Base-by-base conservation (phyloP, 2,113 vertebrate genomes). In the Castor canadensis region DNA sequence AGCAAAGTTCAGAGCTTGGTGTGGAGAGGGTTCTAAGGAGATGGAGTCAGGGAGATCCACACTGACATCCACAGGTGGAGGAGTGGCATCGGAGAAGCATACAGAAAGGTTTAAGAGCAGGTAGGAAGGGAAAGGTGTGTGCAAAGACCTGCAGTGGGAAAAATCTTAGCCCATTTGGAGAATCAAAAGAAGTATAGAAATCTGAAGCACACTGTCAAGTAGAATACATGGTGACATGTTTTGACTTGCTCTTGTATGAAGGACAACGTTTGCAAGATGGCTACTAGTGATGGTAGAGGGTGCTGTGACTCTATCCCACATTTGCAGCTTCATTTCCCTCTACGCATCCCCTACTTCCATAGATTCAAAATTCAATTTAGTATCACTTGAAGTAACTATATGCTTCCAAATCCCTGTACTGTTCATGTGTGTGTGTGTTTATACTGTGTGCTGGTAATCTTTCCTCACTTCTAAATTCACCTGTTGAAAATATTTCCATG, bases 401-500 rank as follows among this genome's bases (percentile, higher is more conserved):
- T 52, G 43, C n/a, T 49, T 95, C 45, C 38, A 75, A 35, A 54
- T 56, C 11, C 45, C 16, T n/a, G 1, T n/a, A 1, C 2, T 66
- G 75, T 32, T 4, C 49, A 5, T 56, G 71, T 72, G 26, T 80
- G 7, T n/a, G 32, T 45, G 8, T 75, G 26, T 66, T 5, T 66
- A 71, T 58, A 35, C 19, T 64, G 0, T 79, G 0, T 13, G 9
- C 64, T 56, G 35, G 20, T 19, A 69, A 9, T 71, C 38, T 54
- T 85, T 38, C 90, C 30, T 77, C 8, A 40, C 26, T 66, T 77
- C 54, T 87, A 16, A 28, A 32, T 16, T 92, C 15, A 82, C 76
- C 62, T 95, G 91, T 93, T 97, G 91, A 87, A 84, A 87, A 90
- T 56, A 35, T 38, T n/a, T 20, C 49, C n/a, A 32, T 67, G 56